Evolutionary conservation across 2,113 vertebrate genomes (phyloP), one percentile per base, ranked within the genome.

Genomic region (Odontesthes bonariensis): DNA sequence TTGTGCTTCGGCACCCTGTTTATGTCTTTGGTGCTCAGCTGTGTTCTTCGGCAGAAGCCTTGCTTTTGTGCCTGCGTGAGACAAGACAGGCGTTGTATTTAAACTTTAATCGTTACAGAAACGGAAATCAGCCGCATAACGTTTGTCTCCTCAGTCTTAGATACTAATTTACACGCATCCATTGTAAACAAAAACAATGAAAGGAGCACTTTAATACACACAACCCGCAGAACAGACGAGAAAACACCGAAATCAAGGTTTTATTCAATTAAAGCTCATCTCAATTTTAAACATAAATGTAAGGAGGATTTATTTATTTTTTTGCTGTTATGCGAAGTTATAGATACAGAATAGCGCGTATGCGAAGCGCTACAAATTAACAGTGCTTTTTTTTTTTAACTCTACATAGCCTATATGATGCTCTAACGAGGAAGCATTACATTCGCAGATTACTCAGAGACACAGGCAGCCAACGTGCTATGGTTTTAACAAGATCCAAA

Each of bases 1-100:
- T 86, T 87, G 83, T 82, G 84, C 89, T 75, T 73, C 75, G 62
- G 73, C 81, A 62, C 77, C 60, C 77, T 55, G 76, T 54, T 63
- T 22, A 66, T 68, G 38, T 84, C 82, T 82, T 61, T 69, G 87
- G 77, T 83, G 58, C 77, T 82, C 76, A 73, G 74, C 77, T 71
- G 84, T 38, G 84, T 51, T 83, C 38, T 54, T 47, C 70, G 77
- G 74, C 69, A 40, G 83, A 61, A 78, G 82, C 77, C 56, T 82
- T 44, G 75, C 81, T 88, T 82, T 82, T 89, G 87, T 89, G 87
- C 89, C 92, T 92, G 88, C 67, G 70, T 67, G 74, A 89, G 82
- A 92, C 78, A 77, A 90, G 67, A 89, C 70, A 71, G 57, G 40
- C 5, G 59, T 90, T 35, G 59, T 2, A 16, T 71, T 58, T 62